Conservation (phyloP, 2,797 vertebrate species). For the Allobates femoralis region DNA sequence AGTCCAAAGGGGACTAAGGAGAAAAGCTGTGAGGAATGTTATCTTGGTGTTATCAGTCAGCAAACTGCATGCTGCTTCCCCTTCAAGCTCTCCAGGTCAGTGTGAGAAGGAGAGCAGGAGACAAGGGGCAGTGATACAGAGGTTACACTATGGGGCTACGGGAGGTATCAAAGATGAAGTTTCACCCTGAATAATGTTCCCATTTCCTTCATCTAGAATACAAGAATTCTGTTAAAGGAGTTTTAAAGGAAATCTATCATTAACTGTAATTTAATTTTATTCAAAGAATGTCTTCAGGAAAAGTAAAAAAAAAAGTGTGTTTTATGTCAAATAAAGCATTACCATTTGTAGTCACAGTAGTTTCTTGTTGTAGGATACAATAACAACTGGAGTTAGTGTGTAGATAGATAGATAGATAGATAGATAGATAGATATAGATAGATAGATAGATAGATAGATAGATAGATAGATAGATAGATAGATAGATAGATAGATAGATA, state of each 20-base stretch:
- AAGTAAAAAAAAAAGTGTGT: conserved; percentile 21
- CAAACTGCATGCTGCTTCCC: conserved; percentile 45
- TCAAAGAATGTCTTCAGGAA: conserved; percentile 25
- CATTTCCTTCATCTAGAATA: conserved; percentile 32
- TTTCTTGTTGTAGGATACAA: neutral
- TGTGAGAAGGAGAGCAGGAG: conserved; percentile 30
- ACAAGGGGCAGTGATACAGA: conserved; percentile 42
- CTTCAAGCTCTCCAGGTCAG: conserved; percentile 30
- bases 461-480: too few species aligned
- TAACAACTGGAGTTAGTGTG: too few species aligned
- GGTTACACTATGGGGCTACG: conserved; percentile 20
- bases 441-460: too few species aligned
- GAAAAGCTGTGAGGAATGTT: conserved; percentile 51
- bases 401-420: too few species aligned
- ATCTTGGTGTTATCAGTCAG: conserved; percentile 48
- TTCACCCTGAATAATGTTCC: conserved; percentile 15
- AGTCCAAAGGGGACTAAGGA: conserved; percentile 40
- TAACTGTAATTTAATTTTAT: neutral
- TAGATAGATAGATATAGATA: too few species aligned
- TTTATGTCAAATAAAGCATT: conserved; percentile 5
- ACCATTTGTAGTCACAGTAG: neutral
- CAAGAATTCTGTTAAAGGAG: conserved; percentile 4
- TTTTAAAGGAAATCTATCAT: conserved; percentile 11
- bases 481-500: too few species aligned
- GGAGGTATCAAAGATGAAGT: conserved; percentile 29